A percentile compares a stretch with the other conserved stretches of the same genome.
Conservation (phyloP, 2,113 vertebrate species). For the Callaeas wilsoni region DNA sequence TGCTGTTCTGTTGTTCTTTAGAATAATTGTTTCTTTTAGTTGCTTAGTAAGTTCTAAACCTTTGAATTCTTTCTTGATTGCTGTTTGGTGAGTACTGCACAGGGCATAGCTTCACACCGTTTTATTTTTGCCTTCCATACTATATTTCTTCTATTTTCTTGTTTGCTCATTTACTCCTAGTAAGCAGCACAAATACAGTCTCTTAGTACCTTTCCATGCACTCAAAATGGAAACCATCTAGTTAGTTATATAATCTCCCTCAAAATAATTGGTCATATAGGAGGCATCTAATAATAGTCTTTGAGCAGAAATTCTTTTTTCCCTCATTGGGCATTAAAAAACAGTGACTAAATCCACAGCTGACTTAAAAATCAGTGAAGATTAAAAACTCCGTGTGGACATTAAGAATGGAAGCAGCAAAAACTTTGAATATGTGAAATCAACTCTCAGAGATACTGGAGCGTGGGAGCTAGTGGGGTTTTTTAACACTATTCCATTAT, state of each 20-base stretch:
- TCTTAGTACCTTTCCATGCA: neutral
- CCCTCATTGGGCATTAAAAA: neutral
- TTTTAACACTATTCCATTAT: neutral
- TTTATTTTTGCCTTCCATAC: neutral
- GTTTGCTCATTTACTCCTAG: neutral
- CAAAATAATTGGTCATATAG: neutral
- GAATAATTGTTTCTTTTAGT: neutral
- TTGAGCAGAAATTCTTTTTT: neutral
- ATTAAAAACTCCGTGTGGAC: neutral
- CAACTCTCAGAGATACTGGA: neutral
- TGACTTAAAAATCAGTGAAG: neutral
- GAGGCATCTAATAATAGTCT: neutral
- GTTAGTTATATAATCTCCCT: neutral
- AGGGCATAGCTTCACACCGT: neutral
- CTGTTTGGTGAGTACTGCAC: neutral
- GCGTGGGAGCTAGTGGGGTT: rapidly evolving
- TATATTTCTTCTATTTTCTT: neutral
- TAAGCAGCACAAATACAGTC: neutral
- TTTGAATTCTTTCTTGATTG: neutral
- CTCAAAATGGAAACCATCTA: neutral
- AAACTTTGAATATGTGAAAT: neutral
- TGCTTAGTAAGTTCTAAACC: neutral
- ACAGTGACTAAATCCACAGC: neutral
- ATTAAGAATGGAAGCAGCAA: neutral
- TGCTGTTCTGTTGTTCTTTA: neutral